Conservation (phyloP, 2,888 invertebrate species). For the Drosophila infuscata region DNA sequence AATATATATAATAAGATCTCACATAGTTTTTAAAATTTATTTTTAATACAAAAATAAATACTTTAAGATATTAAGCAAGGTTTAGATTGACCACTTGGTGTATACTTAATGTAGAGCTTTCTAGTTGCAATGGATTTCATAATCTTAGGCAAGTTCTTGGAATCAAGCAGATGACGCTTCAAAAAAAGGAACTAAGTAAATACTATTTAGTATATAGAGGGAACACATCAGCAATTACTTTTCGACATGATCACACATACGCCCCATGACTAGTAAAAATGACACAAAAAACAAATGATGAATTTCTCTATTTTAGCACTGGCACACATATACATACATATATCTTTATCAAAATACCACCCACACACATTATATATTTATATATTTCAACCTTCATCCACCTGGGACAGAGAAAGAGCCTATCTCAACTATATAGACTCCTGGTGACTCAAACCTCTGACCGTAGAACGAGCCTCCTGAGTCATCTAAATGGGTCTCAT, state of each 20-base stretch:
- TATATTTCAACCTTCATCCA: background rate
- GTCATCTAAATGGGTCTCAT: slow-evolving; percentile 44
- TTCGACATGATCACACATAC: slow-evolving; percentile 21
- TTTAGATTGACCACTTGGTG: background rate
- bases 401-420: background rate
- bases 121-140: slow-evolving; percentile 13
- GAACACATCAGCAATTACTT: background rate
- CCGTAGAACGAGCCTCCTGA: slow-evolving; percentile 38
- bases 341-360: slow-evolving; percentile 14
- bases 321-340: slow-evolving; percentile 13
- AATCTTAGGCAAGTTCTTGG: background rate
- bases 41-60: background rate
- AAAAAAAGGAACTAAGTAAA: background rate
- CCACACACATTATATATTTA: background rate
- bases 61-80: background rate
- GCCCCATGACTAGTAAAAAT: slow-evolving; percentile 32
- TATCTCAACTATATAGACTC: slow-evolving; percentile 18
- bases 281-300: slow-evolving; percentile 14
- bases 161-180: background rate
- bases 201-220: background rate
- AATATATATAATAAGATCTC: background rate
- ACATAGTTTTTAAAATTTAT: background rate
- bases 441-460: slow-evolving; percentile 48
- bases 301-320: slow-evolving; percentile 37
- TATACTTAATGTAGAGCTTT: slow-evolving; percentile 11